These are phyloP conservation scores for Thamnophis elegans DNA, from an alignment of 2,797 vertebrate genomes.

Conservation along the genomic window DNA sequence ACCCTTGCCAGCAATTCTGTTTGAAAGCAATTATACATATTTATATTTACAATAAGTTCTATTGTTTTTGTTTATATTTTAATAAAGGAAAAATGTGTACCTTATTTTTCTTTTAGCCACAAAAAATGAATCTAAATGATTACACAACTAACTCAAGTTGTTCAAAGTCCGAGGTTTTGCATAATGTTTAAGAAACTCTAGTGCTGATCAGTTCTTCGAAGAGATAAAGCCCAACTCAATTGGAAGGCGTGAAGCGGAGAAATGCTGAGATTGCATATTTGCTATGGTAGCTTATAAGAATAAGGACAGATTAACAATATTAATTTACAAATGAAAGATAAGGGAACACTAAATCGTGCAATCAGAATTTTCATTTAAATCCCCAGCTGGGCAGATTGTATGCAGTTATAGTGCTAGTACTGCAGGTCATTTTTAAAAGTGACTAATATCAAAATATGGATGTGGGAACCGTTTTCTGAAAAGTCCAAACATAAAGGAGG, in stretches of 20 bases:
- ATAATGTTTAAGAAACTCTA: not conserved
- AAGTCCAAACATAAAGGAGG: slow-evolving; percentile 37
- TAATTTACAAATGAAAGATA: not conserved
- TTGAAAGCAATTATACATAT: not conserved
- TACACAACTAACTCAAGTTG: not conserved
- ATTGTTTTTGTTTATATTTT: not conserved
- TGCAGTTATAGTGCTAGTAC: not conserved
- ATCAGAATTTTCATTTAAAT: not conserved
- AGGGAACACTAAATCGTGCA: not conserved
- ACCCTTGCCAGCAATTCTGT: not conserved
- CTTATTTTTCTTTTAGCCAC: not conserved
- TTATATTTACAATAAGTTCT: not conserved
- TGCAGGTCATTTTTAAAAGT: slow-evolving; percentile 29
- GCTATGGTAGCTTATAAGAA: not conserved
- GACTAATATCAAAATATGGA: slow-evolving; percentile 41
- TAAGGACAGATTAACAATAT: not conserved
- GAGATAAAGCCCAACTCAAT: not conserved
- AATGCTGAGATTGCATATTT: not conserved
- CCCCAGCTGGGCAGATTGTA: not conserved
- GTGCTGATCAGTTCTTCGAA: not conserved
- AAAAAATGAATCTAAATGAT: not conserved
- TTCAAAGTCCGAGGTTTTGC: not conserved
- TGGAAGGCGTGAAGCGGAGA: not conserved
- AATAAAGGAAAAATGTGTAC: not conserved
- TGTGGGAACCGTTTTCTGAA: not conserved